Evolutionary conservation across 2,797 vertebrate species (phyloP).

Genomic region (Phataginus tricuspis): DNA sequence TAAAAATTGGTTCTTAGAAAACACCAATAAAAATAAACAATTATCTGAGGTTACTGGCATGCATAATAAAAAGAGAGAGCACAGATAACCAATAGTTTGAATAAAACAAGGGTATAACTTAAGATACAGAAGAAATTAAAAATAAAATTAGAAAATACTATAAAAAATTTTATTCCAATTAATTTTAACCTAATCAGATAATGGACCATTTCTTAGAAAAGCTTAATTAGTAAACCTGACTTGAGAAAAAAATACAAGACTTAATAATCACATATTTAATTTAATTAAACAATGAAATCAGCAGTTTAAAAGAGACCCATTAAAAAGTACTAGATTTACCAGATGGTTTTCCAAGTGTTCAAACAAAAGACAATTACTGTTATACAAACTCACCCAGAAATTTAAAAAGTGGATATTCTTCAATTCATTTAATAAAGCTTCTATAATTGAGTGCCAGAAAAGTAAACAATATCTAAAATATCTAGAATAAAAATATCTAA

Average conservation of each 20-base stretch:
- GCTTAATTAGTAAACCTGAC: background rate
- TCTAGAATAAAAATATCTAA: background rate
- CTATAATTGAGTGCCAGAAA: background rate
- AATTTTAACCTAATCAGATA: background rate
- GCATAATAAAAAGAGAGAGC: background rate
- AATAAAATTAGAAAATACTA: background rate
- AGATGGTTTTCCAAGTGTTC: background rate
- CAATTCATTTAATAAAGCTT: background rate
- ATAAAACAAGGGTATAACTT: background rate
- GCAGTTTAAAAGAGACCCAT: background rate
- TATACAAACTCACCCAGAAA: background rate
- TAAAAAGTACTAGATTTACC: background rate
- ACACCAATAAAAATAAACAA: background rate
- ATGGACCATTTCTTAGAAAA: background rate
- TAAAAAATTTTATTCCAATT: background rate
- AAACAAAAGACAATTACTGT: background rate
- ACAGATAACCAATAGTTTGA: background rate
- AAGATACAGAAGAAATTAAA: background rate
- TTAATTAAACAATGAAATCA: conserved; percentile 13
- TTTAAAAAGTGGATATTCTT: background rate
- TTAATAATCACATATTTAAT: background rate
- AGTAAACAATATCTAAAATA: background rate
- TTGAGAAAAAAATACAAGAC: background rate
- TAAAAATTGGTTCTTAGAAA: background rate
- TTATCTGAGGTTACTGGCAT: background rate